These are phyloP conservation scores for Dipus sagitta DNA, from an alignment of 2,797 vertebrate species.

Conservation along the genomic window DNA sequence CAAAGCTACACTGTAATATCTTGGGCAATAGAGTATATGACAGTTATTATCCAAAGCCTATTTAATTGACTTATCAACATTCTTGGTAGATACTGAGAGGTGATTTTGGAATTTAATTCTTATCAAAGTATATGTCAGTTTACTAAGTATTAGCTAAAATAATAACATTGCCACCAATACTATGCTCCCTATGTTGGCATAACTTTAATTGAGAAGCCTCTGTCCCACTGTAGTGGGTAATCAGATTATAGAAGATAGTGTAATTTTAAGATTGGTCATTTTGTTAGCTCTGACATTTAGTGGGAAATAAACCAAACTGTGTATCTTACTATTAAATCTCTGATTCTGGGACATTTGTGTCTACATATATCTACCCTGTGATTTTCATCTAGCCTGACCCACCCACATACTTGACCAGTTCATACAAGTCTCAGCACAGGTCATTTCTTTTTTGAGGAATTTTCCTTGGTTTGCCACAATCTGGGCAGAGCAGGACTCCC, in stretches of 20 bases:
- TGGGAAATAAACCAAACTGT: not conserved
- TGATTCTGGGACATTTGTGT: not conserved
- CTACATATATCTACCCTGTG: not conserved
- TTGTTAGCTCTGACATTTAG: not conserved
- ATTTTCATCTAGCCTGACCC: not conserved
- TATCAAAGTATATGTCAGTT: not conserved
- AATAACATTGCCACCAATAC: not conserved
- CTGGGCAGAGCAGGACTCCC: not conserved
- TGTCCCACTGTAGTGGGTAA: not conserved
- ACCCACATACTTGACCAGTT: not conserved
- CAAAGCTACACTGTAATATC: not conserved
- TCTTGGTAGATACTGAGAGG: not conserved
- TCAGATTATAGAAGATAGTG: not conserved
- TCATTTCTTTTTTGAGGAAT: not conserved
- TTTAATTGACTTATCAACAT: conserved; percentile 14
- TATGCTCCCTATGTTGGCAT: not conserved
- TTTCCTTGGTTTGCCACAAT: not conserved
- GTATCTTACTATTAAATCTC: not conserved
- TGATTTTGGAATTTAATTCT: not conserved
- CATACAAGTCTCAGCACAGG: not conserved
- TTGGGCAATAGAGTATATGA: not conserved
- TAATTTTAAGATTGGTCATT: not conserved
- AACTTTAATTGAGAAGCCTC: not conserved
- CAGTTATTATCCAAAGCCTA: not conserved
- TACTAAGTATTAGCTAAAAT: not conserved